phyloP scores from a whole-genome alignment of 2,888 invertebrate genomes.

The Caenorhabditis doughertyi region DNA sequence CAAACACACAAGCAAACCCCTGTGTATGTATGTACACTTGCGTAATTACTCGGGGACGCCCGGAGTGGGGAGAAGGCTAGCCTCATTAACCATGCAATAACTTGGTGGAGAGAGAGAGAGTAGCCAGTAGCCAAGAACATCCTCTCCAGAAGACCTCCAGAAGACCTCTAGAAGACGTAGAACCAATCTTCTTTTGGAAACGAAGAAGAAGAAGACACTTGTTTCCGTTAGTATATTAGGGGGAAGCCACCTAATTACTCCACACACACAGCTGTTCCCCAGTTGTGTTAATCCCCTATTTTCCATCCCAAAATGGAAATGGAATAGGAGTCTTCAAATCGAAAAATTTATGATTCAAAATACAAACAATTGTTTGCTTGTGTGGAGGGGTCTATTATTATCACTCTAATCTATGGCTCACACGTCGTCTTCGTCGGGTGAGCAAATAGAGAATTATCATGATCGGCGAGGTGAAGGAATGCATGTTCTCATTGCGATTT shows the following conservation, averaged over 20 bases:
- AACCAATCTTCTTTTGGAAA: neutral
- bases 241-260: constrained; percentile 45
- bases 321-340: neutral
- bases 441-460: constrained; percentile 57
- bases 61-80: neutral
- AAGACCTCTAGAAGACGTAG: no score
- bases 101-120: constrained; percentile 7
- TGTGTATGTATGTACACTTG: constrained; percentile 45
- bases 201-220: constrained; percentile 47
- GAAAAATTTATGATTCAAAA: constrained; percentile 45
- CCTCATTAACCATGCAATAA: constrained; percentile 62
- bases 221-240: constrained; percentile 42
- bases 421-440: constrained; percentile 56
- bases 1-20: constrained; percentile 13
- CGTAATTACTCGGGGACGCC: constrained; percentile 42
- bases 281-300: neutral
- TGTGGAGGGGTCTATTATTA: constrained; percentile 35
- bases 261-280: neutral
- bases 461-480: neutral
- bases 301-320: constrained; percentile 12
- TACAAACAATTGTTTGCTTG: constrained; percentile 19
- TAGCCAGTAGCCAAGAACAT: constrained; percentile 14
- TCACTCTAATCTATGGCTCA: constrained; percentile 63
- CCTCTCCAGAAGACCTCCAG: no score
- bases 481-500: constrained; percentile 24